Conservation (phyloP, 2,113 vertebrate genomes). For the Callospermophilus lateralis region DNA sequence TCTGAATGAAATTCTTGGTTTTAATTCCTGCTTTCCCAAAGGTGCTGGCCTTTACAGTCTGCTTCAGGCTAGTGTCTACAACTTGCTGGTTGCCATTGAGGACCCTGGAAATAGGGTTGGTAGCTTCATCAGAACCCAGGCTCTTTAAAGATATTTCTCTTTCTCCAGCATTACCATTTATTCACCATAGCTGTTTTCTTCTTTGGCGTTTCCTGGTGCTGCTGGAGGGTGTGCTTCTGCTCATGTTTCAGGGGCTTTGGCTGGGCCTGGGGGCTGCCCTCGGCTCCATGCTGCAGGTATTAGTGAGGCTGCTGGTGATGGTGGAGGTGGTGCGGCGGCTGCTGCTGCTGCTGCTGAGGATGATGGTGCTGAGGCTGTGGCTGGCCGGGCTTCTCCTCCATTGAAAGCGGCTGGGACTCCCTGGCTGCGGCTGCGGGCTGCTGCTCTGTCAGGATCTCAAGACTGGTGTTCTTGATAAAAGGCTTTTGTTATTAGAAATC, state of each 20-base stretch:
- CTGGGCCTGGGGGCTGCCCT: conserved; percentile 84
- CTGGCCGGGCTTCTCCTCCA: conserved; percentile 89
- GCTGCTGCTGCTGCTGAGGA: conserved; percentile 78
- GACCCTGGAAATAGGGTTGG: no score
- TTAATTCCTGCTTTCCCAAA: no score
- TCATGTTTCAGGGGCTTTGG: conserved; percentile 87
- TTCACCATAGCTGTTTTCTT: conserved; percentile 82
- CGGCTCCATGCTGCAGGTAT: conserved; percentile 84
- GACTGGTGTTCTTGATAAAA: no score
- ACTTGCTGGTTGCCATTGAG: no score
- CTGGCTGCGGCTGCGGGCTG: conserved; percentile 81
- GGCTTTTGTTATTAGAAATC: no score
- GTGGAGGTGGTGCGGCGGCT: conserved; percentile 83
- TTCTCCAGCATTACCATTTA: no score
- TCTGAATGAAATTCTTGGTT: no score
- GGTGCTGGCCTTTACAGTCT: no score
- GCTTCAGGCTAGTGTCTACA: no score
- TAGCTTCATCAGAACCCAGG: no score
- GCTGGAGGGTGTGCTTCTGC: conserved; percentile 85
- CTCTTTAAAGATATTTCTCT: no score
- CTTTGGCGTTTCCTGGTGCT: conserved; percentile 84
- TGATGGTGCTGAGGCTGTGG: conserved; percentile 84
- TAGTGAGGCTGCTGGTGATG: conserved; percentile 84
- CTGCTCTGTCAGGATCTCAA: conserved; percentile 84
- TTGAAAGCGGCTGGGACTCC: conserved; percentile 86